Conservation (phyloP, 2,797 vertebrate species). For the Apogon talboti region DNA sequence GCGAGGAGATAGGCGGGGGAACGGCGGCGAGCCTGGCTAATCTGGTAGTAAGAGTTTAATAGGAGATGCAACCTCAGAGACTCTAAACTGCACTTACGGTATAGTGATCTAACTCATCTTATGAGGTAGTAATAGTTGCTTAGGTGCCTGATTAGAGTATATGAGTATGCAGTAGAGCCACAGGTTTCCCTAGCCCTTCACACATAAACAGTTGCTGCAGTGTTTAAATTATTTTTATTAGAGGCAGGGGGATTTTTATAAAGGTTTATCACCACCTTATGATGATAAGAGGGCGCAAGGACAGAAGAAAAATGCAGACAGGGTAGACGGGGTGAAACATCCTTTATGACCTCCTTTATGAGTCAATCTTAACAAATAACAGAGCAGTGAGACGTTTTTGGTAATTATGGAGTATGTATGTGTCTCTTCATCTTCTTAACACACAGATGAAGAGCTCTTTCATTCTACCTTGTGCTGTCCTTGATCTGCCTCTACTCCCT, state of each 20-base stretch:
- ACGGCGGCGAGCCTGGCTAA: constrained; percentile 20
- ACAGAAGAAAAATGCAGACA: constrained; percentile 17
- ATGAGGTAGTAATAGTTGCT: constrained; percentile 1
- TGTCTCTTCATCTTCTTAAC: constrained; percentile 22
- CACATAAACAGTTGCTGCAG: constrained; percentile 26
- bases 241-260: constrained; percentile 39
- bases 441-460: constrained; percentile 36
- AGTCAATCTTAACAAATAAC: constrained; percentile 46
- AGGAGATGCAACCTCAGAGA: constrained; percentile 8
- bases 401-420: constrained; percentile 9
- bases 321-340: constrained; percentile 28
- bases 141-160: constrained; percentile 17
- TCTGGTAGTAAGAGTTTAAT: constrained; percentile 17
- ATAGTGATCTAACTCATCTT: background rate
- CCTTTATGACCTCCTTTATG: constrained; percentile 56
- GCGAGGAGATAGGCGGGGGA: constrained; percentile 27
- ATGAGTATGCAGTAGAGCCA: constrained; percentile 15
- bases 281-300: constrained; percentile 40
- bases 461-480: constrained; percentile 43
- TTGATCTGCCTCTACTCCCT: constrained; percentile 35
- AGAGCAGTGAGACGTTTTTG: constrained; percentile 28
- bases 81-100: constrained; percentile 7
- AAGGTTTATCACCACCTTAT: constrained; percentile 47
- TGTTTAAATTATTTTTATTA: constrained; percentile 52
- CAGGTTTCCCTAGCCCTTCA: constrained; percentile 6